Percentiles rank a stretch among this genome's conserved stretches.
phyloP scores from a whole-genome alignment of 2,113 vertebrate species.

The Chelonoidis abingdonii region DNA sequence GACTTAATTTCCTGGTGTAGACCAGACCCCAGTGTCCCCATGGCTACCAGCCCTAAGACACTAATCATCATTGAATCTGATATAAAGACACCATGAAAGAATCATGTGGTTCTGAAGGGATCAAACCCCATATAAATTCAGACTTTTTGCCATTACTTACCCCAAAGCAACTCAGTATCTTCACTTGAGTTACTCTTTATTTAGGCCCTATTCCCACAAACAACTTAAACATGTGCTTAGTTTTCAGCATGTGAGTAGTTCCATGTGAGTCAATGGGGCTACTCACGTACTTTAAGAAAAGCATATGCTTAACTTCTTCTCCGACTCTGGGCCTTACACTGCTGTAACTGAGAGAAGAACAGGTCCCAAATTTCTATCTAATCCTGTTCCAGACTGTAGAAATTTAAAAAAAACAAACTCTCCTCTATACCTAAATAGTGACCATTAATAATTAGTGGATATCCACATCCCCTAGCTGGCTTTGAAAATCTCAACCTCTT shows the following conservation, averaged over 20 bases:
- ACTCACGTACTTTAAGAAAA: not conserved
- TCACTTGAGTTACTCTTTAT: slow-evolving; percentile 39
- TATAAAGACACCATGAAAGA: slow-evolving; percentile 17
- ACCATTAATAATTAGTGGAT: not conserved
- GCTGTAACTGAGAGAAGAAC: not conserved
- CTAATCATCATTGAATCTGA: slow-evolving; percentile 14
- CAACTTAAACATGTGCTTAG: slow-evolving; percentile 1
- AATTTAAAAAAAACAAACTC: not conserved
- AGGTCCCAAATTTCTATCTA: not conserved
- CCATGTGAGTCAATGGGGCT: not conserved
- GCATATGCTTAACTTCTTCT: not conserved
- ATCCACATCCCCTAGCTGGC: not conserved
- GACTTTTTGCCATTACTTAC: slow-evolving; percentile 15
- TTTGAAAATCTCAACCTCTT: not conserved
- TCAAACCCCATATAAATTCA: slow-evolving; percentile 24
- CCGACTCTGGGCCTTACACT: not conserved
- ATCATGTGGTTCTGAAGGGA: slow-evolving; percentile 1
- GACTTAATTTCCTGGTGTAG: not conserved
- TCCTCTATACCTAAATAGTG: not conserved
- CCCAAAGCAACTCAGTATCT: slow-evolving; percentile 7
- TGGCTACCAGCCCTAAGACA: not conserved
- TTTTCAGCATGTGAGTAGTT: slow-evolving; percentile 1
- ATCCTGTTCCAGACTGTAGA: not conserved
- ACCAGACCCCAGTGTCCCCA: not conserved
- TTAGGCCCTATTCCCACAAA: not conserved